phyloP scores from a whole-genome alignment of 2,797 vertebrate species.

The Champsocephalus esox region DNA sequence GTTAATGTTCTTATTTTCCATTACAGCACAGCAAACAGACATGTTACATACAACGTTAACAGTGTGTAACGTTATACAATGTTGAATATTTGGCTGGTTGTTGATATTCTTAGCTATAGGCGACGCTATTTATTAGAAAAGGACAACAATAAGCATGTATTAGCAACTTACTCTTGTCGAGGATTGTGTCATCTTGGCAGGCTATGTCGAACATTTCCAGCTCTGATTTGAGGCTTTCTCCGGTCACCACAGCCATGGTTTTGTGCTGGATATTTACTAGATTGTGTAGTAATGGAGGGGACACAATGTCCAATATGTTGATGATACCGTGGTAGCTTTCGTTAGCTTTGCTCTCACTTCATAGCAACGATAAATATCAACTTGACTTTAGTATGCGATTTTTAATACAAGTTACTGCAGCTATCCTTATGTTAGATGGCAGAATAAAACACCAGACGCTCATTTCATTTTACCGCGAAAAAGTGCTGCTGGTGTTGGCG shows the following conservation, averaged over 20 bases:
- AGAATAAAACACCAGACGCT: neutral
- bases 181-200: slow-evolving; percentile 72
- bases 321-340: slow-evolving; percentile 1
- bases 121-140: neutral
- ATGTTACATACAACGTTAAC: neutral
- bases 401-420: fast-evolving
- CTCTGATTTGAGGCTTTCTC: slow-evolving; percentile 73
- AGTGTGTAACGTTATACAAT: neutral
- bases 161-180: slow-evolving; percentile 83
- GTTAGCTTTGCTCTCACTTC: slow-evolving; percentile 29
- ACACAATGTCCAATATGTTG: slow-evolving; percentile 6
- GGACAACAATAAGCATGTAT: neutral
- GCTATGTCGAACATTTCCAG: slow-evolving; percentile 78
- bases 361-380: neutral
- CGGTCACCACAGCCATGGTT: slow-evolving; percentile 73
- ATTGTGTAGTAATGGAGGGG: neutral
- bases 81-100: too few species aligned
- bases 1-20: too few species aligned
- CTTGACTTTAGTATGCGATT: fast-evolving
- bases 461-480: slow-evolving; percentile 82
- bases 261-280: neutral
- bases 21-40: neutral
- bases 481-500: slow-evolving; percentile 57
- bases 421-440: fast-evolving
- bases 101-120: neutral